These are phyloP conservation scores for Dromaius novaehollandiae DNA, from an alignment of 2,113 vertebrate genomes.

Conservation along the genomic window DNA sequence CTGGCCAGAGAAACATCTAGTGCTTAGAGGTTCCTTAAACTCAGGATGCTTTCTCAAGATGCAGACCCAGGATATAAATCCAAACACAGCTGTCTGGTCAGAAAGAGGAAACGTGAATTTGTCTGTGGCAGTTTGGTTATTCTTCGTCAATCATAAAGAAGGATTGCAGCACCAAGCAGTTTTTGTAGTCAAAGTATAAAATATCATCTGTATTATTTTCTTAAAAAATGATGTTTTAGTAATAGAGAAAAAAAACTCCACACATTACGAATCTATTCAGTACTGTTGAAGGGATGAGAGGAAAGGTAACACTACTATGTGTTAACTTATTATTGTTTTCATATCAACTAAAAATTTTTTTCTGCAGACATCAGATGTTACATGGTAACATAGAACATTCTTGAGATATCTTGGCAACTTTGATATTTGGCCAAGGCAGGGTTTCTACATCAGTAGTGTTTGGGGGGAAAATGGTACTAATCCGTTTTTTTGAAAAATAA, in stretches of 20 bases:
- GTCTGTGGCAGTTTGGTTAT: not conserved
- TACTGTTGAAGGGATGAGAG: not conserved
- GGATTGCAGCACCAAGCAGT: not conserved
- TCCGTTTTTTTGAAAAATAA: not conserved
- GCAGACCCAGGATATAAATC: not conserved
- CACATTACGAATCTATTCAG: not conserved
- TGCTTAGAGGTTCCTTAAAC: not conserved
- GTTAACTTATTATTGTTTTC: not conserved
- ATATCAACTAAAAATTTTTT: not conserved
- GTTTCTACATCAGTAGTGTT: not conserved
- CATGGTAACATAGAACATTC: not conserved
- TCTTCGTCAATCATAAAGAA: not conserved
- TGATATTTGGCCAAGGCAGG: not conserved
- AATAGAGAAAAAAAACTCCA: not conserved
- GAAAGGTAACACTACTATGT: not conserved
- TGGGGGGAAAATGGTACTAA: not conserved
- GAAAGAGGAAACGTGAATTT: not conserved
- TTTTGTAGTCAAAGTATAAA: not conserved
- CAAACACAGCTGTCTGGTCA: not conserved
- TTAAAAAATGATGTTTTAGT: not conserved
- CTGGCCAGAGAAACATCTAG: not conserved
- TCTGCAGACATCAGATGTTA: not conserved
- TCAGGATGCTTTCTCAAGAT: not conserved
- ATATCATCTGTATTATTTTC: not conserved
- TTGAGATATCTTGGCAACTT: not conserved